Evolutionary conservation across 2,888 invertebrate species (phyloP), one percentile per base, ranked within the genome.

Genomic region (Agrilus biguttatus): DNA sequence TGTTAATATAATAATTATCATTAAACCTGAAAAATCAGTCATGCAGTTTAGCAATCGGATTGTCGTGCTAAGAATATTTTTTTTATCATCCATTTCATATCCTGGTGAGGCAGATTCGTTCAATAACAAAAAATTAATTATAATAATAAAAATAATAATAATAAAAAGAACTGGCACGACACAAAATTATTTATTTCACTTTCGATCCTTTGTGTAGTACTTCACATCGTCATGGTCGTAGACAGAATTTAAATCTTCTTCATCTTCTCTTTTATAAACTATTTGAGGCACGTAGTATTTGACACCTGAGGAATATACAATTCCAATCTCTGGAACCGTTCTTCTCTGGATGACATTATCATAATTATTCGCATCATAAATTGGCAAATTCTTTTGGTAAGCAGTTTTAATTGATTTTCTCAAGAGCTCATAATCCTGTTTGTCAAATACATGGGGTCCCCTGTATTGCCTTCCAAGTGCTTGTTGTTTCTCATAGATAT

Each of bases 251-350:
- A 28, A 10, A 28, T 28, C 28, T 47, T 63, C 59, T 7, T 50
- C 47, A 13, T 51, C 49, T 36, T 56, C 54, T 33, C 49, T 44
- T 19, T 56, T 53, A 43, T 59, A 57, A 36, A 55, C 49, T 37
- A 63, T 44, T 52, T 66, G 65, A 42, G 67, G 67, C 39, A 66
- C 56, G 42, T 67, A 67, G 47, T 66, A 66, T 45, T 62, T 55
- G 12, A 66, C 57, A 13, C 67, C 67, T 3, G 63, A 54, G 3
- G 65, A 65, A 50, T 65, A 65, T 21, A 64, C 47, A 14, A 67
- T 49, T 12, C 66, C 67, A 45, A 67, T 65, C 51, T 63, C 58
- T 4, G 65, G 65, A 17, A 66, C 64, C 13, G 45, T 52, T 40
- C 37, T 44, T 43, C 17, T 45, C 36, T 12, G 34, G 13, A 14